Conservation (phyloP, 2,888 invertebrate genomes). For the Cheilosia pagana region DNA sequence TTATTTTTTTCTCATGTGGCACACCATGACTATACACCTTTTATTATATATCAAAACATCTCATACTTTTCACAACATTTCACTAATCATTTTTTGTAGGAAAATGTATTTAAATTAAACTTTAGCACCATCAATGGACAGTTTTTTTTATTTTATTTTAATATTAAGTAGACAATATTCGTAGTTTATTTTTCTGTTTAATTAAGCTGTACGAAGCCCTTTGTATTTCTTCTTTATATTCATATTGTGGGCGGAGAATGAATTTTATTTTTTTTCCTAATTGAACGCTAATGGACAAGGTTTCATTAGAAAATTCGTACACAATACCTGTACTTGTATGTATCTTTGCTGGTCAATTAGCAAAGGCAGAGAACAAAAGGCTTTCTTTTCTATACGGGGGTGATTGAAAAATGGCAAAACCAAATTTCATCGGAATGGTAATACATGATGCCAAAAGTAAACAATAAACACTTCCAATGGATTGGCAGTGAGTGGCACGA, state of each 20-base stretch:
- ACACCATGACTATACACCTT: slow-evolving; percentile 10
- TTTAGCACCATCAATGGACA: slow-evolving; percentile 1
- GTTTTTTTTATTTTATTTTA: background rate
- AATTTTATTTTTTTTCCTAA: background rate
- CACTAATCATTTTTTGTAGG: slow-evolving; percentile 8
- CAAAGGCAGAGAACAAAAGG: no score
- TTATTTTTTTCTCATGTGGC: slow-evolving; percentile 9
- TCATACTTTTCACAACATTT: slow-evolving; percentile 1
- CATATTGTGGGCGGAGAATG: background rate
- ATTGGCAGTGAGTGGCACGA: no score
- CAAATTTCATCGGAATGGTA: no score
- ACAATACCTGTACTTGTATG: no score
- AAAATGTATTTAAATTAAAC: background rate
- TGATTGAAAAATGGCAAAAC: no score
- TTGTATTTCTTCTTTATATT: background rate
- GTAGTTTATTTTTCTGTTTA: background rate
- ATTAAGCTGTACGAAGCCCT: background rate
- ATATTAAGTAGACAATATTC: slow-evolving; percentile 28
- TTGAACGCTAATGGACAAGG: background rate
- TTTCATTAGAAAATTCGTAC: no score
- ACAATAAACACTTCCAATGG: no score
- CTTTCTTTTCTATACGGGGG: no score
- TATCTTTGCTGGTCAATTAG: no score
- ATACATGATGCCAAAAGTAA: no score
- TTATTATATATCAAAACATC: slow-evolving; percentile 11